phyloP scores from a whole-genome alignment of 2,888 invertebrate genomes.

The Apeira syringaria region DNA sequence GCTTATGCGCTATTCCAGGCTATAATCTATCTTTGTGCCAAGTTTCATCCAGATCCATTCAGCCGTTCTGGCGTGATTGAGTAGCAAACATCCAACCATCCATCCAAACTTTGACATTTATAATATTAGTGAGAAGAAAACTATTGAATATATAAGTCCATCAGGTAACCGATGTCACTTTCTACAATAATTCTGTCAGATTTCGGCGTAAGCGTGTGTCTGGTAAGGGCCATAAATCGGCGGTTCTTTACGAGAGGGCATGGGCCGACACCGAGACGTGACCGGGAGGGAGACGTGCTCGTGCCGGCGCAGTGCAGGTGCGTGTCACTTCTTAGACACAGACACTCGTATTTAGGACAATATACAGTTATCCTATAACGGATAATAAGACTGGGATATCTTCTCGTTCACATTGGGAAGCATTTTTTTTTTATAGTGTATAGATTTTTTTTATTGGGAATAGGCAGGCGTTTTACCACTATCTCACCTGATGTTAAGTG shows the following conservation, averaged over 20 bases:
- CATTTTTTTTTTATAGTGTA: too few relatives aligned
- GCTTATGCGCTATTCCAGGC: too few relatives aligned
- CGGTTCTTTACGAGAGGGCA: conserved; percentile 49
- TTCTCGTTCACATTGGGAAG: too few relatives aligned
- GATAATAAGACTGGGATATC: background rate
- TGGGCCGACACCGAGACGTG: conserved; percentile 47
- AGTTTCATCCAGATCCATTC: too few relatives aligned
- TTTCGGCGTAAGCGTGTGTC: conserved; percentile 37
- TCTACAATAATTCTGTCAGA: conserved; percentile 53
- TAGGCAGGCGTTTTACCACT: too few relatives aligned
- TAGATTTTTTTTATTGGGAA: too few relatives aligned
- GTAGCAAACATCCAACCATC: too few relatives aligned
- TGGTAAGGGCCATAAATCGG: conserved; percentile 54
- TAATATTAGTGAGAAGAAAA: too few relatives aligned
- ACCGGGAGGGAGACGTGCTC: conserved; percentile 41
- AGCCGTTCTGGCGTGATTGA: too few relatives aligned
- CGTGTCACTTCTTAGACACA: background rate
- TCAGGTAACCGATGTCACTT: conserved; percentile 35
- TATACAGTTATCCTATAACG: background rate
- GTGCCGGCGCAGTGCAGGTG: conserved; percentile 11
- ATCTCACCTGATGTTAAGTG: too few relatives aligned
- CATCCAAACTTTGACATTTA: too few relatives aligned
- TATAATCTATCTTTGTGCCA: too few relatives aligned
- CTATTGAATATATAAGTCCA: background rate
- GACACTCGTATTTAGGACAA: background rate